A percentile compares a stretch with the other conserved stretches of the same genome.
phyloP scores from a whole-genome alignment of 2,113 vertebrate species.

The Entelurus aequoreus region DNA sequence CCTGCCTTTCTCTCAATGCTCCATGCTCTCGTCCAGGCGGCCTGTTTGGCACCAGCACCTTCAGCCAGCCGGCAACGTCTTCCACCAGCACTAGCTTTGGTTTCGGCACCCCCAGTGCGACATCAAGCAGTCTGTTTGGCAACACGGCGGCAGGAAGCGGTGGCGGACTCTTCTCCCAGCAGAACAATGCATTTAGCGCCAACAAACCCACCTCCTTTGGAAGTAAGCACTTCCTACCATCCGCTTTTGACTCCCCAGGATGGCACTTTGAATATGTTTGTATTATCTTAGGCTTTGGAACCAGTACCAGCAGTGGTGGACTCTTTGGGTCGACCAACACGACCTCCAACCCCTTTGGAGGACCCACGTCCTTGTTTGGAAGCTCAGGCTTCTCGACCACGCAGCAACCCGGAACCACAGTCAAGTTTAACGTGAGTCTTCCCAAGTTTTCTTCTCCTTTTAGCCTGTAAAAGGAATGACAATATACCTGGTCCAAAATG shows the following conservation, averaged over 20 bases:
- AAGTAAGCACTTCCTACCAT: slow-evolving; percentile 71
- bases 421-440: slow-evolving; percentile 90
- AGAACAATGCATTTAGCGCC: slow-evolving; percentile 89
- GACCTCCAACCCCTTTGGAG: slow-evolving; percentile 89
- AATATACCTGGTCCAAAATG: too few species aligned
- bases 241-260: too few species aligned
- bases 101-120: slow-evolving; percentile 82
- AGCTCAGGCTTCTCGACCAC: slow-evolving; percentile 81
- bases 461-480: too few species aligned
- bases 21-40: slow-evolving; percentile 70
- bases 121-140: slow-evolving; percentile 86
- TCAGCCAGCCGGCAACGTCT: slow-evolving; percentile 89
- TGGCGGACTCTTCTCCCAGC: slow-evolving; percentile 88
- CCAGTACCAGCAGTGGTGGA: slow-evolving; percentile 86
- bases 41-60: slow-evolving; percentile 87
- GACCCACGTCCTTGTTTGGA: slow-evolving; percentile 83
- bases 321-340: slow-evolving; percentile 91
- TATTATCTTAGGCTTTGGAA: slow-evolving; percentile 79
- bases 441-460: not conserved
- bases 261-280: not conserved
- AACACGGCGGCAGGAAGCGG: slow-evolving; percentile 75
- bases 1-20: not conserved
- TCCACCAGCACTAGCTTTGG: slow-evolving; percentile 87
- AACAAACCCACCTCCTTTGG: slow-evolving; percentile 87
- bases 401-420: slow-evolving; percentile 84